These are phyloP conservation scores for Dendrophyllia cribrosa DNA, from an alignment of 64 coral and sea anemone genomes.

Conservation along the genomic window DNA sequence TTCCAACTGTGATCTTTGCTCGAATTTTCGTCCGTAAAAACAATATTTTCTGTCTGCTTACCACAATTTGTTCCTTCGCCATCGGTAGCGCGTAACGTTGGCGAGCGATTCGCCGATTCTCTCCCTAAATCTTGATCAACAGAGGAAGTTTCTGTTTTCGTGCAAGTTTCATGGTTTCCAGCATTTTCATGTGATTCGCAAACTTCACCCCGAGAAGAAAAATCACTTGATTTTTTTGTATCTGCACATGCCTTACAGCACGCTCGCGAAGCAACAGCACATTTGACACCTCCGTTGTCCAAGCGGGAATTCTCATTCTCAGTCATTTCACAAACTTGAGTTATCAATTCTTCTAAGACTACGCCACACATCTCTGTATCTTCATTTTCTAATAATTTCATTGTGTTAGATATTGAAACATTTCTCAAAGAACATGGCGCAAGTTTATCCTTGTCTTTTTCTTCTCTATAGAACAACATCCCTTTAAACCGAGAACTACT, in stretches of 20 bases:
- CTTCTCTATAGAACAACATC: not conserved
- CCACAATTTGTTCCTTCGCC: not conserved
- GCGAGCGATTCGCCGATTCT: not conserved
- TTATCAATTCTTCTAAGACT: slow-evolving; percentile 11
- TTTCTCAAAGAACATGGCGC: not conserved
- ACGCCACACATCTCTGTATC: not conserved
- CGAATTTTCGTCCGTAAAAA: not conserved
- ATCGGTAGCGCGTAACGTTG: not conserved
- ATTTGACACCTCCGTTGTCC: not conserved
- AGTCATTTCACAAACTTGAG: not conserved
- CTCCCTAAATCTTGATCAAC: not conserved
- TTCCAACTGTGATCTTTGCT: not conserved
- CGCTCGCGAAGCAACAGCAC: not conserved
- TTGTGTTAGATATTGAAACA: not conserved
- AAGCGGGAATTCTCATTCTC: not conserved
- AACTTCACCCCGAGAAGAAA: not conserved
- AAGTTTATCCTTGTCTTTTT: not conserved
- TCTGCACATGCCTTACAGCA: not conserved
- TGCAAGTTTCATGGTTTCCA: not conserved
- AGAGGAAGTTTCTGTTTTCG: not conserved
- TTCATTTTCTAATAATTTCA: not conserved
- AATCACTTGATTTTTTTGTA: not conserved
- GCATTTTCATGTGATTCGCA: not conserved
- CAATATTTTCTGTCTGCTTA: not conserved
- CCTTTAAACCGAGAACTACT: not conserved